Base-by-base conservation (phyloP, 2,888 invertebrate species). In the Conus canariensis region DNA sequence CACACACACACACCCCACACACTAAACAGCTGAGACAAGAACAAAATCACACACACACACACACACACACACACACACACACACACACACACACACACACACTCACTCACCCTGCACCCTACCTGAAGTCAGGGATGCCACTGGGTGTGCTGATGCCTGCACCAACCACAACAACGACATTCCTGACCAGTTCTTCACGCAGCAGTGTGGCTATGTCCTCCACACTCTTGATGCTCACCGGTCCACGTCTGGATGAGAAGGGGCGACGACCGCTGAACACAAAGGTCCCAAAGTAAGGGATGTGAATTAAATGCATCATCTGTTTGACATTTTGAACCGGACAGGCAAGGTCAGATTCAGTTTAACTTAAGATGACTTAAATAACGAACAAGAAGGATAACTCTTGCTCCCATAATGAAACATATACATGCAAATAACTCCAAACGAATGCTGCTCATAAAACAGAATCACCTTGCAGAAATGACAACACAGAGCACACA, bases 121-220 rank as follows among this genome's bases (percentile, higher is more conserved):
- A 96, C 96, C 97, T 95, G 93, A 97, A 97, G 93, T 97, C 97
- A 80, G 96, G 97, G 87, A 97, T 96, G 10, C 97, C 97, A 93
- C 96, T 96, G 7, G 96, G 95, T 45, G 97, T 97, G 92, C 96
- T 96, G 88, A 97, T 96, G 1, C 97, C 97, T 70, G 97, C 97
- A 1, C 97, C 97, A 25, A 96, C 96, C 94, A 97, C 96, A 64
- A 97, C 96, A 10, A 97, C 95, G 64, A 97, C 94, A 90, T 96
- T 96, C 89, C 95, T 94, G 14, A 93, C 94, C 25, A 92, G 91
- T 25, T 94, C 93, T 77, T 92, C 91, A 83, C 93, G 93, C 58
- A 96, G 91, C 59, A 94, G 92, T 16, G 91, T 92, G 10, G 95
- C 95, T n/a, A 93, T 94, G 92, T 95, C 95, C 10, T 92, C 87